A percentile compares a stretch with the other conserved stretches of the same genome.
phyloP scores from a whole-genome alignment of 2,113 vertebrate genomes.

The Psophia crepitans region DNA sequence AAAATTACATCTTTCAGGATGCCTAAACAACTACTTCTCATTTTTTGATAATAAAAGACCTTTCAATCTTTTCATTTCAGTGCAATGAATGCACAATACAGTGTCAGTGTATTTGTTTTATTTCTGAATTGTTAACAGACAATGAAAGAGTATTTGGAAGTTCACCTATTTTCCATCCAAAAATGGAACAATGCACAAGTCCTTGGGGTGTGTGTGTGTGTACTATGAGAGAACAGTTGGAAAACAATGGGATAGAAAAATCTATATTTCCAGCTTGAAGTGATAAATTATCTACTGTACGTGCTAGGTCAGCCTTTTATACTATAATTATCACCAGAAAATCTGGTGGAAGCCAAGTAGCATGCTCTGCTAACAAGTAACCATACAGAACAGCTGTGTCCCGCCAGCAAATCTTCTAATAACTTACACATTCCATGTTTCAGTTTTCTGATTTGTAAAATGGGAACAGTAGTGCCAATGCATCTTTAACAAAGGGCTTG shows the following conservation, averaged over 20 bases:
- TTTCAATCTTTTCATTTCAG: neutral
- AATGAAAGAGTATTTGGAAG: neutral
- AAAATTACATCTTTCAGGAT: neutral
- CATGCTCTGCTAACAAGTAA: neutral
- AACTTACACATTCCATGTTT: neutral
- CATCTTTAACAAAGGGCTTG: neutral
- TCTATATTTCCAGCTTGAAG: neutral
- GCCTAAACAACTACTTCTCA: neutral
- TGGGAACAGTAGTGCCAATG: neutral
- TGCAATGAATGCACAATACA: neutral
- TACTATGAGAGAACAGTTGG: neutral
- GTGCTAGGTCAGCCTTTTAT: neutral
- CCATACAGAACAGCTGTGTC: neutral
- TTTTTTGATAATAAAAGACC: neutral
- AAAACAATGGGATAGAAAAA: constrained; percentile 2
- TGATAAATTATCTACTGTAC: neutral
- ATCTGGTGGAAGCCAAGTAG: neutral
- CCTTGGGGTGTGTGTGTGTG: too few species aligned
- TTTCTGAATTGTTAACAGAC: neutral
- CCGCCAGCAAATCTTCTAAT: neutral
- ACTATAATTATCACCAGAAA: neutral
- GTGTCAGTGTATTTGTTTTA: neutral
- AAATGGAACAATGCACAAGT: neutral
- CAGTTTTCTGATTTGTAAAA: neutral
- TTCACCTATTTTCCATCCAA: neutral